Percentiles rank a stretch among this genome's conserved stretches.
Conservation (phyloP, 2,113 vertebrate species). For the Perca flavescens region DNA sequence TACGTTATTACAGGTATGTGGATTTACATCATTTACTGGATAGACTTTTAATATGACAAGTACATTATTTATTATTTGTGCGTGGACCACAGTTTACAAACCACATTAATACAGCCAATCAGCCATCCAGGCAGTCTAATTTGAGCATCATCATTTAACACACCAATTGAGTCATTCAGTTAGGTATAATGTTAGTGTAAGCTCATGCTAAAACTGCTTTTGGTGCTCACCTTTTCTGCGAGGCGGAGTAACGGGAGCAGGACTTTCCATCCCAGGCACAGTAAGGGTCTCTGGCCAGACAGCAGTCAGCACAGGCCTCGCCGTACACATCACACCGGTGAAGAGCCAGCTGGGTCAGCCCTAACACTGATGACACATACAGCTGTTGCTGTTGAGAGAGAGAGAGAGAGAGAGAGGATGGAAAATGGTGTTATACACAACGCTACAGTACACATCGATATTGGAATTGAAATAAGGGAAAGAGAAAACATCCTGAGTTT, state of each 20-base stretch:
- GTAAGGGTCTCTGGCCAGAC: conserved; percentile 96
- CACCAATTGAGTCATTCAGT: conserved; percentile 12
- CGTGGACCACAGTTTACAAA: conserved; percentile 10
- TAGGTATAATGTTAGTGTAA: conserved; percentile 39
- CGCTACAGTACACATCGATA: background rate
- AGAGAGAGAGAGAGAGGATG: background rate
- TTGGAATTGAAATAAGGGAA: background rate
- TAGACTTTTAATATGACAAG: background rate
- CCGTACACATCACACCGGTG: conserved; percentile 96
- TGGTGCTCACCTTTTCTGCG: conserved; percentile 92
- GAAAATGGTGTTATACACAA: conserved; percentile 1
- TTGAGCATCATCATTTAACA: background rate
- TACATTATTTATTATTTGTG: conserved; percentile 22
- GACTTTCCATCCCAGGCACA: conserved; percentile 98
- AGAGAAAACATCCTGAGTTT: background rate
- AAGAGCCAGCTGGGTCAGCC: conserved; percentile 95
- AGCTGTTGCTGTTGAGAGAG: conserved; percentile 93
- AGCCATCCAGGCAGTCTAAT: conserved; percentile 39
- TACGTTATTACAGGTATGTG: background rate
- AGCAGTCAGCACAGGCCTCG: conserved; percentile 96
- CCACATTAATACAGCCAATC: conserved; percentile 44
- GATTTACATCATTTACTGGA: background rate
- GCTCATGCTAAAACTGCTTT: conserved; percentile 34
- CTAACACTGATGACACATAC: conserved; percentile 91
- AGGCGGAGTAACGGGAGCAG: conserved; percentile 95